Base-by-base conservation (phyloP, 64 coral and sea anemone genomes). In the Stichodactyla helianthus region DNA sequence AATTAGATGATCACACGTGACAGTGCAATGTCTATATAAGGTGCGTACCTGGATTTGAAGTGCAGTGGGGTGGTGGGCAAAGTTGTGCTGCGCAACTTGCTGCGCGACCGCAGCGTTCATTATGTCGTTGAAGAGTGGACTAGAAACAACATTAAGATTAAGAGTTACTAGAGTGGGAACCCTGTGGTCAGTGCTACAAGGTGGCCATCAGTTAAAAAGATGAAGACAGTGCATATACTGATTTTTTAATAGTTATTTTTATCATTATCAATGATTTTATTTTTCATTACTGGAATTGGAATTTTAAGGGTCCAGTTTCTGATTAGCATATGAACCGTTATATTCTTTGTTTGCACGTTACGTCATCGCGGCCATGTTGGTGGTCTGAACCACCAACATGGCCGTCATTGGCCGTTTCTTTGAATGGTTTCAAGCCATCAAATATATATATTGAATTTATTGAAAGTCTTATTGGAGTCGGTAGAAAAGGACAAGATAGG, bases 81-180 rank as follows among this genome's bases (percentile, higher is more conserved):
- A 93, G 70, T 44, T 89, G 58, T 97, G 88, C 82, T 97, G 94
- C 5, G 94, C 90, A 84, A 81, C 78, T 81, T 81, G 78, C 78
- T 81, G 78, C 60, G 90, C 79, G 22, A 86, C 90, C 51, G 90
- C 94, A 35, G 90, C 93, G 17, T 87, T 84, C 92, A 97, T 97
- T 64, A 97, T 90, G 53, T 97, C 94, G 76, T 84, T 97, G 86
- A 97, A 87, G 61, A 93, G 83, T 51, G 92, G 91, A 18, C 94
- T 97, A 78, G 54, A 84, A 84, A 84, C 25, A 60, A 84, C 27
- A 62, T 81, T 20, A 81, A 54, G 78, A 84, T 25, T 3, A 84
- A 57, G 83, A 60, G 55, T 84, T 84, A 84, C 55, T 84, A 35
- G 83, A 28, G 52, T 22, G 6, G 83, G 18, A 84, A 16, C 44